Base-by-base conservation (phyloP, 2,888 invertebrate species). In the Amblyjoppa fuscipennis region DNA sequence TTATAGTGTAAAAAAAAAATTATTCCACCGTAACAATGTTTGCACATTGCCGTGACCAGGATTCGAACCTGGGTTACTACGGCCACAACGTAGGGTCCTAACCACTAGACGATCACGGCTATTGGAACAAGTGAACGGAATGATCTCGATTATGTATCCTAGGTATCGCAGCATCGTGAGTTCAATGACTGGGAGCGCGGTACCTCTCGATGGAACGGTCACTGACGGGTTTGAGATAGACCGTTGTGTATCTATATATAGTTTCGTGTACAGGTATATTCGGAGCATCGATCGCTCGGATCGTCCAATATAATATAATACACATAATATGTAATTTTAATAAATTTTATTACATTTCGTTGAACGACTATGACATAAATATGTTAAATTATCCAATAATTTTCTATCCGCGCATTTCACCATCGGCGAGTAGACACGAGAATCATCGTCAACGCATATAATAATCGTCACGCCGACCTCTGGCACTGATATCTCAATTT, bases 41-140 rank as follows among this genome's bases (percentile, higher is more conserved):
- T 53, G 13, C 9, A 91, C 92, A 93, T 92, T 94, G 93, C 93
- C 93, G 93, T 93, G 94, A 93, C 94, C 93, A 94, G 94, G 94
- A 94, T 93, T 94, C 93, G 93, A 94, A 94, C 94, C 94, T 94
- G 93, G 93, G 93, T 94, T 93, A 93, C 93, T 93, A 93, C 94
- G 94, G 93, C 93, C 93, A 93, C 93, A 94, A 94, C 93, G 93
- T 94, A 93, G 93, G 93, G 93, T 94, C 93, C 93, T 87, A 82
- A 88, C 87, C 82, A 82, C 77, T 84, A 83, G 82, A 87, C 81
- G 79, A 89, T 87, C 56, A 56, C 20, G 56, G 56, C 56, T 56
- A 64, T 64, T 64, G 53, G 64, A 77, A 59, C 76, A 83, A 73
- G 71, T 83, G 82, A 83, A 83, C 45, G 76, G 28, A 64, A 11